Conservation (phyloP, 2,797 vertebrate species). For the Heterohyrax brucei region DNA sequence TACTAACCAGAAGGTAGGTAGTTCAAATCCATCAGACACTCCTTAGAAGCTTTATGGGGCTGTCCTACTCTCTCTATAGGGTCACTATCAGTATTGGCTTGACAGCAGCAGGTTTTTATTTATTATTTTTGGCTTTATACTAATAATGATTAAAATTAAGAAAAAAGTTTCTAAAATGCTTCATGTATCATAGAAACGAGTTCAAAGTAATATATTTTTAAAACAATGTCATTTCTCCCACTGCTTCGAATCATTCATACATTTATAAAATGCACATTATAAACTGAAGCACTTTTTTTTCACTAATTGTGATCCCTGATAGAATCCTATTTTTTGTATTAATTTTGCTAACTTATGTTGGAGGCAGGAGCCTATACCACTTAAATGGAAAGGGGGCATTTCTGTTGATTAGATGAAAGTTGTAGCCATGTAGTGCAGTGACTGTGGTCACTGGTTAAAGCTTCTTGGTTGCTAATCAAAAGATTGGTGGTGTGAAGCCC, state of each 20-base stretch:
- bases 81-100: too few species aligned
- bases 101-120: too few species aligned
- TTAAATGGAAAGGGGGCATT: constrained; percentile 14
- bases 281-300: background rate
- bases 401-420: constrained; percentile 46
- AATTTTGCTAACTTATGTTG: constrained; percentile 66
- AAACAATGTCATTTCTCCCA: constrained; percentile 47
- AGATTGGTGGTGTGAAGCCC: background rate
- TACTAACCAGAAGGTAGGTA: too few species aligned
- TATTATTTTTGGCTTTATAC: too few species aligned
- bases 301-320: constrained; percentile 14
- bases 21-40: too few species aligned
- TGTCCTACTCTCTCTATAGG: too few species aligned
- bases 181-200: constrained; percentile 66
- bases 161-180: constrained; percentile 75
- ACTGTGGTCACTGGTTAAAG: background rate
- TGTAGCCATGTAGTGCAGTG: background rate
- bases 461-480: background rate
- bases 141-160: constrained; percentile 59
- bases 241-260: constrained; percentile 50
- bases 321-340: constrained; percentile 62
- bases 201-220: constrained; percentile 74
- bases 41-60: too few species aligned
- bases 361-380: constrained; percentile 59
- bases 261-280: background rate